A percentile compares a stretch with the other conserved stretches of the same genome.
Evolutionary conservation across 2,888 invertebrate species (phyloP).

Genomic region (Aphodius granarius): DNA sequence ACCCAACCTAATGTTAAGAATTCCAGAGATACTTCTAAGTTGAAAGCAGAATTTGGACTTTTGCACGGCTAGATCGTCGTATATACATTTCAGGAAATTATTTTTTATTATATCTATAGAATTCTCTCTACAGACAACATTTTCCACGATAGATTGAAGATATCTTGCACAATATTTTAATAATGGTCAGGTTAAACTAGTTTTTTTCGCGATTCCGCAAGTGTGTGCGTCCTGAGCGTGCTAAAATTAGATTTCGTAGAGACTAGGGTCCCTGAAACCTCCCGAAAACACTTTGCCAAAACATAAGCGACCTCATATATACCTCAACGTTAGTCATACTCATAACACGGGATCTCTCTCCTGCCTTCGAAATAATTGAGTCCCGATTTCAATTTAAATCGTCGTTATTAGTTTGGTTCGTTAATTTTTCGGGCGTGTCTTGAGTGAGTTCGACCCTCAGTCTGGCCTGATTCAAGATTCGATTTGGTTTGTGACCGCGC

Average conservation of each 20-base stretch:
- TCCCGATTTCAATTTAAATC: neutral
- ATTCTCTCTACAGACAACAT: no score
- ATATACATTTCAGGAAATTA: no score
- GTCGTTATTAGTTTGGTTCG: neutral
- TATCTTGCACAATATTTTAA: neutral
- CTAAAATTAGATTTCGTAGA: neutral
- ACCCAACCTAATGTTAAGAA: no score
- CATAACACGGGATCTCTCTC: conserved; percentile 48
- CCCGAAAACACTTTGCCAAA: conserved; percentile 2
- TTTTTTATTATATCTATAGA: no score
- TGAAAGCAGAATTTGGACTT: no score
- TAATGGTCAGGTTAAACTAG: conserved; percentile 39
- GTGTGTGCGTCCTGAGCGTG: conserved; percentile 22
- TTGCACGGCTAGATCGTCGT: no score
- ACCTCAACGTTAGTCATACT: conserved; percentile 49
- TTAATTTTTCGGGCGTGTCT: conserved; percentile 7
- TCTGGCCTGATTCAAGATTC: neutral
- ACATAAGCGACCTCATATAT: conserved; percentile 25
- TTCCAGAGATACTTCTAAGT: no score
- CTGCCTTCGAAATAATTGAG: conserved; percentile 20
- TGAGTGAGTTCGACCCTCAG: neutral
- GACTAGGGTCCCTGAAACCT: neutral
- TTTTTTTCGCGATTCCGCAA: conserved; percentile 43
- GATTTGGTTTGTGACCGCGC: neutral
- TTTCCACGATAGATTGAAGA: no score